Base-by-base conservation (phyloP, 2,888 invertebrate species). In the Nymphalis polychloros region DNA sequence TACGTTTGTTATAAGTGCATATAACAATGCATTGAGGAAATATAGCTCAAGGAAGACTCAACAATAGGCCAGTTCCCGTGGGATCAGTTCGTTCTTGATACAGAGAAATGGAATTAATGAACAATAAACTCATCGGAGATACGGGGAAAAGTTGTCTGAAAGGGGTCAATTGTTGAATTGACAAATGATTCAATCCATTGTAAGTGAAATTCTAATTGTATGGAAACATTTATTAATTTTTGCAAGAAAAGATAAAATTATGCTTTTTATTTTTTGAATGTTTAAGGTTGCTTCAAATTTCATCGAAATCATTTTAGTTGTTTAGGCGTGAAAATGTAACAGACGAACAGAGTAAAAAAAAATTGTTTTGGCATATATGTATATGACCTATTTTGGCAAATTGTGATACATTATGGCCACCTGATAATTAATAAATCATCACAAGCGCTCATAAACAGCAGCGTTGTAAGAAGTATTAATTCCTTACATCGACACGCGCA, bases 1-100 rank as follows among this genome's bases (percentile, higher is more conserved):
- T 13, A 23, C 50, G 59, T 59, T 64, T 64, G 53, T 67, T 41
- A 62, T 49, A 67, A 67, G 27, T 66, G 68, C 70, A 49, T 64
- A 70, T 70, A 57, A 57, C 57, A 76, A 71, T 71, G 65, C 70
- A 63, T 64, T 70, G n/a, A 27, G 23, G 52, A 20, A 19, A 55
- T 31, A 55, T 55, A 27, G 63, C 61, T 67, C 59, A 69, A 68
- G 66, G 72, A 75, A 73, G 68, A 71, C 64, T 68, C 69, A 67
- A 75, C 73, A 75, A 78, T 76, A 70, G 57, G 71, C 59, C 59
- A 63, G 72, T 80, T 80, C 81, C 80, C 81, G 78, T 79, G 81
- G 80, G 81, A 81, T 71, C 64, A 64, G 50, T 73, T 78, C 76
- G 53, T 73, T 78, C 76, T 73, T 75, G 53, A 55, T 27, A 72